These are phyloP conservation scores for Drosophila chauvacae DNA, from an alignment of 1,140 invertebrate genomes.

Conservation along the genomic window DNA sequence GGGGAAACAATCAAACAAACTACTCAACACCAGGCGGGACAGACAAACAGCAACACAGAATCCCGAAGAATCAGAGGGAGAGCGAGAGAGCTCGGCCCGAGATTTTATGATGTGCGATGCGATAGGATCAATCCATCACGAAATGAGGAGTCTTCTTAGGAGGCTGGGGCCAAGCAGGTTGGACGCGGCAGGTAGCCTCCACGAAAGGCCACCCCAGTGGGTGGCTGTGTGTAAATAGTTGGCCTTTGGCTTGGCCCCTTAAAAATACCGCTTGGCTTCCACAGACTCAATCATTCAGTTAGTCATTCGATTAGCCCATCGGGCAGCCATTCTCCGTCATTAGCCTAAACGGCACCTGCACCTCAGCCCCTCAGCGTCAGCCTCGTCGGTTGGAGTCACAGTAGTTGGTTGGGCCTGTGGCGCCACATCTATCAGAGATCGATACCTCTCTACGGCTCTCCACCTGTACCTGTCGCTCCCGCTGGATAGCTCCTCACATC, in stretches of 20 bases:
- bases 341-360: constrained; percentile 70
- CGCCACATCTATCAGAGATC: constrained; percentile 67
- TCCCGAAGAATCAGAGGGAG: background rate
- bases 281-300: constrained; percentile 47
- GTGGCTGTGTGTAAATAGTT: constrained; percentile 80
- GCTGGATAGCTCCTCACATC: constrained; percentile 1
- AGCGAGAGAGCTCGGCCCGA: constrained; percentile 32
- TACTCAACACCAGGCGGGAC: constrained; percentile 65
- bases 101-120: constrained; percentile 80
- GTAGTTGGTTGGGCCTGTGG: constrained; percentile 58
- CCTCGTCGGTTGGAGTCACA: constrained; percentile 33
- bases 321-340: constrained; percentile 43
- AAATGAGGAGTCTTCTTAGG: constrained; percentile 48
- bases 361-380: constrained; percentile 15
- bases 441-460: constrained; percentile 23
- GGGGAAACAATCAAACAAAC: constrained; percentile 76
- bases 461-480: constrained; percentile 7
- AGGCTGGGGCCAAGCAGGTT: constrained; percentile 22
- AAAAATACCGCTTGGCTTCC: constrained; percentile 72
- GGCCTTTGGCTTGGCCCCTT: constrained; percentile 72
- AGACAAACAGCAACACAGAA: constrained; percentile 60
- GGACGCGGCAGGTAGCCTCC: constrained; percentile 64
- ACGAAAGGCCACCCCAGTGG: constrained; percentile 68
- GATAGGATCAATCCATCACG: constrained; percentile 79
- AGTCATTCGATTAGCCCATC: constrained; percentile 38